Evolutionary conservation across 2,113 vertebrate genomes (phyloP).

Genomic region (Echinops telfairi): DNA sequence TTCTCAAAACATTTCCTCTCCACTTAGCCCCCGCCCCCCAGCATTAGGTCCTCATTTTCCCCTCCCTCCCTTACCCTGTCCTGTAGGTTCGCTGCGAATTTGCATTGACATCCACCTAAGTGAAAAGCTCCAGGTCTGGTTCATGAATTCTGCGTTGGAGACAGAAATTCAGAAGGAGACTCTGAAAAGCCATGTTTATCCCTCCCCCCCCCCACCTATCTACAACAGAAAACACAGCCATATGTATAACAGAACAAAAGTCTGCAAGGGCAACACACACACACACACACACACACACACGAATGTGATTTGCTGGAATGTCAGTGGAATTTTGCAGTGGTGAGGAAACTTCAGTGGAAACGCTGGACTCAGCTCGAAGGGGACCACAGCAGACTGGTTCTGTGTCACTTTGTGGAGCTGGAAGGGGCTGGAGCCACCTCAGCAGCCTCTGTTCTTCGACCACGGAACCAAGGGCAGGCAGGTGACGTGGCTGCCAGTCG

Average conservation of each 20-base stretch:
- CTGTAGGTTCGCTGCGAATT: too few relatives aligned
- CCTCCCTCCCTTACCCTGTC: too few relatives aligned
- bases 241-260: too few relatives aligned
- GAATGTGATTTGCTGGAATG: neutral
- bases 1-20: too few relatives aligned
- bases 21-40: too few relatives aligned
- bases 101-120: neutral
- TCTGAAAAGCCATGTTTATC: neutral
- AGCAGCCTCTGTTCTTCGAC: neutral
- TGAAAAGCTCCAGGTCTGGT: neutral
- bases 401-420: neutral
- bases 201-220: too few relatives aligned
- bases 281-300: neutral
- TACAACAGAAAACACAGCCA: too few relatives aligned
- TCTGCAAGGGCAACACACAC: too few relatives aligned
- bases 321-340: constrained; percentile 24
- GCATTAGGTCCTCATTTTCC: too few relatives aligned
- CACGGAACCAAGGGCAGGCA: neutral
- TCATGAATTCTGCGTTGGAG: neutral
- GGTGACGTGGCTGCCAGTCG: neutral
- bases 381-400: neutral
- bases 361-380: neutral
- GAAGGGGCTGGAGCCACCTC: neutral
- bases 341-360: neutral
- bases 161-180: neutral